Percentiles rank a stretch among this genome's conserved stretches.
Conservation (phyloP, 2,113 vertebrate genomes). For the Dicentrarchus labrax region DNA sequence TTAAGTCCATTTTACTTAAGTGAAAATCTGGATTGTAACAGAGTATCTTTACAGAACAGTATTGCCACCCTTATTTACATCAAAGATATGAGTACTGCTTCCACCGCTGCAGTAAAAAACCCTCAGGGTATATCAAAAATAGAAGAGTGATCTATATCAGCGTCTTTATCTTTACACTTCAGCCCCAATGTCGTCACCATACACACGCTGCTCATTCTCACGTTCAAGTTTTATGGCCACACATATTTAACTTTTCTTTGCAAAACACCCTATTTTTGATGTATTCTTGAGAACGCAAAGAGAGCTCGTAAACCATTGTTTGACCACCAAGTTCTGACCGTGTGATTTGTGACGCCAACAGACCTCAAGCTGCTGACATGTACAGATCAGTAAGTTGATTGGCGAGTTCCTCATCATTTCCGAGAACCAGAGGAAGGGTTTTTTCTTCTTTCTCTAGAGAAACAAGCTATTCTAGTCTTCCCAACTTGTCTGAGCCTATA, state of each 20-base stretch:
- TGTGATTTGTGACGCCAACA: neutral
- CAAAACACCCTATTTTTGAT: neutral
- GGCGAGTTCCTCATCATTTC: conserved; percentile 58
- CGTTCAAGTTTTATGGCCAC: neutral
- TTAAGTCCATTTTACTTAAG: no score
- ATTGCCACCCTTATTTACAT: neutral
- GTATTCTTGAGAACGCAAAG: neutral
- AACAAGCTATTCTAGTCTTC: conserved; percentile 9
- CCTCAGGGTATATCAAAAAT: neutral
- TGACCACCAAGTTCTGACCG: neutral
- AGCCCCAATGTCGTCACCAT: neutral
- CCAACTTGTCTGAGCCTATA: neutral
- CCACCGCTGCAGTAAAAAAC: neutral
- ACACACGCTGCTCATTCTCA: neutral
- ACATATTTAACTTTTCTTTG: neutral
- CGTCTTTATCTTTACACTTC: neutral
- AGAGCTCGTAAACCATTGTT: fast-evolving
- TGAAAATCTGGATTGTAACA: no score
- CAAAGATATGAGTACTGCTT: neutral
- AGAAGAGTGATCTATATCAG: neutral
- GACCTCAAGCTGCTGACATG: neutral
- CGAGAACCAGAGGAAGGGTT: conserved; percentile 11
- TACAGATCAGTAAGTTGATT: conserved; percentile 12
- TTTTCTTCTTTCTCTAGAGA: conserved; percentile 27
- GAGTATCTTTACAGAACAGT: neutral